A percentile compares a stretch with the other conserved stretches of the same genome.
Conservation (phyloP, 1,140 invertebrate genomes). For the Lepidostoma basale region DNA sequence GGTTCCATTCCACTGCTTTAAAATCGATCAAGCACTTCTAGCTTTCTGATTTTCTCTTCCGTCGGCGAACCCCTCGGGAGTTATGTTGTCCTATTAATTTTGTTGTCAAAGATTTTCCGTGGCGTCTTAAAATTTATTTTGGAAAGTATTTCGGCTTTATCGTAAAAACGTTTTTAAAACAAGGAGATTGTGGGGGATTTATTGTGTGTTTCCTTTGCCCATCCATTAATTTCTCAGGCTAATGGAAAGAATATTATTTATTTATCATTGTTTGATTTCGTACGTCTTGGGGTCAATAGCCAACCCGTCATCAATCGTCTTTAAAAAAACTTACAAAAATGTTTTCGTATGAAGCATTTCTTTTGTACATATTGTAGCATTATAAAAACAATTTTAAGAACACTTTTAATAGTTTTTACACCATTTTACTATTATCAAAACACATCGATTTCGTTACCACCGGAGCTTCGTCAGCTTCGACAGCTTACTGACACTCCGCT, state of each 20-base stretch:
- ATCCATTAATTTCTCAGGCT: neutral
- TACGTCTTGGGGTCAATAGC: too few relatives aligned
- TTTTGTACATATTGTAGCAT: too few relatives aligned
- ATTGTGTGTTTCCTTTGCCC: neutral
- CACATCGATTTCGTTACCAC: too few relatives aligned
- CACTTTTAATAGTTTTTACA: too few relatives aligned
- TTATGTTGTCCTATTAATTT: slow-evolving; percentile 30
- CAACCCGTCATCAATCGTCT: too few relatives aligned
- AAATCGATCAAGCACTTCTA: slow-evolving; percentile 25
- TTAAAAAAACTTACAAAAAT: too few relatives aligned
- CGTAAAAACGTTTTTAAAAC: neutral
- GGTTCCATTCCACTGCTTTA: slow-evolving; percentile 28
- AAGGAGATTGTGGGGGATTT: neutral
- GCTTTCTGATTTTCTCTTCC: slow-evolving; percentile 25
- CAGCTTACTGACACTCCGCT: too few relatives aligned
- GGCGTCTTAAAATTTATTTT: slow-evolving; percentile 20
- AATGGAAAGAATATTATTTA: neutral
- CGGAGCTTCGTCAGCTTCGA: too few relatives aligned
- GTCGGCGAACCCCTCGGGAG: slow-evolving; percentile 2
- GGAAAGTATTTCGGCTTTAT: slow-evolving; percentile 3
- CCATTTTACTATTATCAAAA: too few relatives aligned
- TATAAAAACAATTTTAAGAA: too few relatives aligned
- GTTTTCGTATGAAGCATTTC: too few relatives aligned
- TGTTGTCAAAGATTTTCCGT: slow-evolving; percentile 22
- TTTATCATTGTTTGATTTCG: too few relatives aligned